A percentile compares a stretch with the other conserved stretches of the same genome.
Conservation (phyloP, 1,140 invertebrate genomes). For the Eumeta japonica region DNA sequence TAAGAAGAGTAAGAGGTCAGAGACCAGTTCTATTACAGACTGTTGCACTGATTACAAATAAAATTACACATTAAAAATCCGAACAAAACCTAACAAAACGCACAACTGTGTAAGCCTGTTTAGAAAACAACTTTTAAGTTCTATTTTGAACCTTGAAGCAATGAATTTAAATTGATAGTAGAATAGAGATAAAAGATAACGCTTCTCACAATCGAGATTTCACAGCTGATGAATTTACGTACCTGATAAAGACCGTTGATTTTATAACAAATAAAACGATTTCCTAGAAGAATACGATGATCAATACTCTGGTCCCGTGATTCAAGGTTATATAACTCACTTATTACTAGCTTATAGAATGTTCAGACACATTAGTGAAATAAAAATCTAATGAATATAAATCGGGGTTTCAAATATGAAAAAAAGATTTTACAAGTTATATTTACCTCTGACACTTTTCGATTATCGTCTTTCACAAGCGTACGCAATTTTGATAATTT, state of each 20-base stretch:
- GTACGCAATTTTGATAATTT: slow-evolving; percentile 35
- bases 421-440: slow-evolving; percentile 17
- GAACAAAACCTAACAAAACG: slow-evolving; percentile 1
- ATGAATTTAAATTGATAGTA: not conserved
- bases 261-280: not conserved
- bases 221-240: slow-evolving; percentile 2
- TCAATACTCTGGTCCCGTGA: slow-evolving; percentile 49
- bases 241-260: slow-evolving; percentile 1
- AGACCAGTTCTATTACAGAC: no score
- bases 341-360: slow-evolving; percentile 31
- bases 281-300: slow-evolving; percentile 13
- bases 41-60: no score
- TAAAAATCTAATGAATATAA: no score
- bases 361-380: no score
- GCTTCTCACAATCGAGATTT: not conserved
- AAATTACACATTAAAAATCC: slow-evolving; percentile 3
- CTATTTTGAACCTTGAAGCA: not conserved
- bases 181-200: no score
- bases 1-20: slow-evolving; percentile 2
- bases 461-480: slow-evolving; percentile 24
- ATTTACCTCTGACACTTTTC: slow-evolving; percentile 41
- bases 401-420: no score
- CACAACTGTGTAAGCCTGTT: not conserved
- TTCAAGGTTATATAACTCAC: slow-evolving; percentile 54
- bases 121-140: not conserved